These are phyloP conservation scores for Nylanderia fulva DNA, from an alignment of 1,140 invertebrate species.

Conservation along the genomic window DNA sequence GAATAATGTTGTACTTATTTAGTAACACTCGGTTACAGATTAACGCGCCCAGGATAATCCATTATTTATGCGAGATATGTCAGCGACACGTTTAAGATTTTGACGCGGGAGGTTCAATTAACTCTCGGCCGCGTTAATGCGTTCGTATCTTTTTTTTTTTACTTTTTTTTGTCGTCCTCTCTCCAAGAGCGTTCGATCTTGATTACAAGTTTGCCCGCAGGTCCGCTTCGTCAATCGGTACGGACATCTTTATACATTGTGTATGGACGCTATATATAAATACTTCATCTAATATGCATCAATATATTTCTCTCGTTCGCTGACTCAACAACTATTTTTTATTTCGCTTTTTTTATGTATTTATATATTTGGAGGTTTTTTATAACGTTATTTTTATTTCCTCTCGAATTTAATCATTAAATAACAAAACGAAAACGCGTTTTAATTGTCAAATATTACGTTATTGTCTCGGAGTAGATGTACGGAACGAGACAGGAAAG, in stretches of 20 bases:
- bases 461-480: not conserved
- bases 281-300: conserved; percentile 55
- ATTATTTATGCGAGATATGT: conserved; percentile 59
- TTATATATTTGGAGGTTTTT: too few species aligned
- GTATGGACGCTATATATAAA: conserved; percentile 41
- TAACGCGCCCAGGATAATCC: conserved; percentile 40
- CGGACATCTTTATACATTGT: conserved; percentile 53
- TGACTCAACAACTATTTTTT: conserved; percentile 5
- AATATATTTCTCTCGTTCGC: not conserved
- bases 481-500: not conserved
- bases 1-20: conserved; percentile 56
- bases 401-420: too few species aligned
- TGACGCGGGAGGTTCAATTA: conserved; percentile 64
- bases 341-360: not conserved
- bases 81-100: conserved; percentile 62
- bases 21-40: conserved; percentile 46
- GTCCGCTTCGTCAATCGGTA: conserved; percentile 50
- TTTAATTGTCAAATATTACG: not conserved
- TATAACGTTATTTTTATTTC: too few species aligned
- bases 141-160: conserved; percentile 31
- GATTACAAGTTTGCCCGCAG: conserved; percentile 54
- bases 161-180: conserved; percentile 45
- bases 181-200: conserved; percentile 49
- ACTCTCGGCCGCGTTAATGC: conserved; percentile 51
- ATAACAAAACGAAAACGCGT: not conserved